Percentiles rank a stretch among this genome's conserved stretches.
Conservation (phyloP, 2,113 vertebrate species). For the Ptychochromis oligacanthus region DNA sequence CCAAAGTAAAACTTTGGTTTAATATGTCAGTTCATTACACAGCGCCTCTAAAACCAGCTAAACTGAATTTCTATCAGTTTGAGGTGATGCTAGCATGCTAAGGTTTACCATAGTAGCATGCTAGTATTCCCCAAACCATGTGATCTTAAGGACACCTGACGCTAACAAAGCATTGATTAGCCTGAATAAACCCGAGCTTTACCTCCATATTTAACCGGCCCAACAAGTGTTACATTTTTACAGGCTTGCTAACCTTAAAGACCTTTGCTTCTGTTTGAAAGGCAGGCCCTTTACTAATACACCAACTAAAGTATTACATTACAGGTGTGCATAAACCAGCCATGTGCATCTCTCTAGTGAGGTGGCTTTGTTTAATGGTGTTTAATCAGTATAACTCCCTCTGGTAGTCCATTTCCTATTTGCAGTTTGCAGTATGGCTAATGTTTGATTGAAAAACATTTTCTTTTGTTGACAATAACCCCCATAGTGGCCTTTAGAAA, state of each 20-base stretch:
- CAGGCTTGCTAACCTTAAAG: not conserved
- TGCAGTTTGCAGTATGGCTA: not conserved
- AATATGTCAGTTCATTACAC: not conserved
- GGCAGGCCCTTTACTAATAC: not conserved
- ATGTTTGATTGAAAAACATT: not conserved
- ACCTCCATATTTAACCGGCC: not conserved
- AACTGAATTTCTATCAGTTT: not conserved
- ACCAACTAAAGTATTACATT: not conserved
- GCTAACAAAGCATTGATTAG: not conserved
- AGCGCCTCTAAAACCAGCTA: not conserved
- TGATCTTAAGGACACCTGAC: not conserved
- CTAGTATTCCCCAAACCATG: not conserved
- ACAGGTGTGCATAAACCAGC: not conserved
- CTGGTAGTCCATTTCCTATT: not conserved
- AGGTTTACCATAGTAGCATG: not conserved
- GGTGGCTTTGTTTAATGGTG: not conserved
- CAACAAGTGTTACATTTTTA: not conserved
- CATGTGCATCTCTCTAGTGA: not conserved
- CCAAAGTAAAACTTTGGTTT: not conserved
- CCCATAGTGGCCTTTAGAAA: conserved; percentile 31
- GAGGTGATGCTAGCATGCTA: not conserved
- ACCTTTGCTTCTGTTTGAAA: not conserved
- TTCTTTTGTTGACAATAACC: conserved; percentile 1
- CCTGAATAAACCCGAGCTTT: not conserved
- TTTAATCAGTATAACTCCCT: not conserved